Evolutionary conservation across 1,140 invertebrate genomes (phyloP).

Genomic region (Triops cancriformis): DNA sequence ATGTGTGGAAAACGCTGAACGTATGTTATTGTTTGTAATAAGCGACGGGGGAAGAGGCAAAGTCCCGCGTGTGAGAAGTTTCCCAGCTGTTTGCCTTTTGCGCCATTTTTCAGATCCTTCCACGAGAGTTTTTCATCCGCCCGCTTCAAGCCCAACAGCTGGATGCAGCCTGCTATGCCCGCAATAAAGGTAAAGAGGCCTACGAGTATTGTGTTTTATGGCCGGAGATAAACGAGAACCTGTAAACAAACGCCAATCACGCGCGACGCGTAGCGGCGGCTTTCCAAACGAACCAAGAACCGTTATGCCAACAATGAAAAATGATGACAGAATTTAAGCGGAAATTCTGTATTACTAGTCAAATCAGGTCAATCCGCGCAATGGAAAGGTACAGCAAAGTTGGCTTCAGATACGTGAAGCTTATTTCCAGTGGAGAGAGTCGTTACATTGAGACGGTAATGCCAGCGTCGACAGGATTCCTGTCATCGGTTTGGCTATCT

Average conservation of each 20-base stretch:
- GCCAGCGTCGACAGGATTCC: neutral
- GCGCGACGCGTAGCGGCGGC: too few species aligned
- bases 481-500: slow-evolving; percentile 9
- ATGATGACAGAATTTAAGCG: too few species aligned
- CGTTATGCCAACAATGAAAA: too few species aligned
- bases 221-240: too few species aligned
- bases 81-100: neutral
- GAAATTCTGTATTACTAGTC: too few species aligned
- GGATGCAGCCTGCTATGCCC: neutral
- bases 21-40: slow-evolving; percentile 3
- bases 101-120: slow-evolving; percentile 5
- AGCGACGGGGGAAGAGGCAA: neutral
- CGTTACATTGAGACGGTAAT: neutral
- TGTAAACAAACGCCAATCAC: too few species aligned
- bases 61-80: neutral
- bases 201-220: neutral
- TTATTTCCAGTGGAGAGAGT: neutral
- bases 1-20: neutral
- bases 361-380: too few species aligned
- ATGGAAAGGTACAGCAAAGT: neutral
- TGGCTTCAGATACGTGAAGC: neutral
- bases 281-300: too few species aligned
- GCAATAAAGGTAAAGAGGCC: slow-evolving; percentile 9
- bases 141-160: neutral
- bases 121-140: neutral